Evolutionary conservation across 2,888 invertebrate genomes (phyloP), one percentile per base, ranked within the genome.

Genomic region (Clusia tigrina): DNA sequence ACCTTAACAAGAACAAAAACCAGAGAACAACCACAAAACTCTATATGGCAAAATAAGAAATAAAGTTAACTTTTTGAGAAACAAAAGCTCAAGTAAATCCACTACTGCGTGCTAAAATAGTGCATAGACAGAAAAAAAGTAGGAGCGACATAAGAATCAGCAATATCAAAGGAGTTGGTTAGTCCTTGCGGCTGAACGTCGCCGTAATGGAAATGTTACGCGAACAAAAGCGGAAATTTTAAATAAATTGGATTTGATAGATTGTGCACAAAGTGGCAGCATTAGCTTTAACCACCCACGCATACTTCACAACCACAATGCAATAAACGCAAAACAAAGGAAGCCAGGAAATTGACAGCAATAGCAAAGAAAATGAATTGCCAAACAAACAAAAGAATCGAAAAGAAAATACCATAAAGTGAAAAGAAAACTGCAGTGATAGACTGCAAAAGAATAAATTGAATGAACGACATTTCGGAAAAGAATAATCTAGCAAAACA

Each of bases 181-280:
- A 42, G 42, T 42, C n/a, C 42, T 42, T 42, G 3, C 3, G 12
- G 42, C 42, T n/a, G 3, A 62, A 62, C 58, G 60, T 62, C 58
- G 60, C 66, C 66, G 66, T 63, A 66, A 66, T 62, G 67, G 67
- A 68, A 68, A 68, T 66, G 64, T 66, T 62, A 66, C 67, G 67
- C 64, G 63, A 58, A 61, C 2, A 32, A 58, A 58, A 59, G 63
- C 42, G 42, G 59, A 66, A 68, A 68, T 62, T 58, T 66, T 42
- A 66, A 68, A 68, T 68, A 68, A 68, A 68, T 68, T 68, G 67
- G 66, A 66, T 68, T 68, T 68, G 67, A 68, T 68, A 68, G 67
- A 68, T 68, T 68, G 64, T 17, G 42, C 42, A 42, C 12, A 42
- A 42, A 42, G 42, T 42, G 42, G 42, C 42, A 42, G 42, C 42